A percentile compares a stretch with the other conserved stretches of the same genome.
Conservation (phyloP, 2,888 invertebrate species). For the Diplolepis rosae region DNA sequence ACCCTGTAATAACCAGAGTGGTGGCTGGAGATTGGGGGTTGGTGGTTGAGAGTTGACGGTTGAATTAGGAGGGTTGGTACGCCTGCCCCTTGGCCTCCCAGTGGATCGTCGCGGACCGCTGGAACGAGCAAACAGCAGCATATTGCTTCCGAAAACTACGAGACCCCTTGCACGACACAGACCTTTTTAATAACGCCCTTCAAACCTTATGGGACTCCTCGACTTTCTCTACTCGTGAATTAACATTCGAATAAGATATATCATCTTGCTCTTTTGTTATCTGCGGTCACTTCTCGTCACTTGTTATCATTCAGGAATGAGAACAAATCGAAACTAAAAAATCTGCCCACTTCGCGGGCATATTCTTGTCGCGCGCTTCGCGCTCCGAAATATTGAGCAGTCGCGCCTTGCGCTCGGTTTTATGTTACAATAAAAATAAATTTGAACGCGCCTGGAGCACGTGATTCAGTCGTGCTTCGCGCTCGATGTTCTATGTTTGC, state of each 20-base stretch:
- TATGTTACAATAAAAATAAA: no score
- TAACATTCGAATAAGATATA: neutral
- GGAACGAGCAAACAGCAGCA: constrained; percentile 56
- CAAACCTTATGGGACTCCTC: constrained; percentile 43
- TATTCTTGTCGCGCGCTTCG: no score
- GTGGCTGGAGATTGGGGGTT: constrained; percentile 44
- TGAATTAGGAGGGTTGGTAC: constrained; percentile 53
- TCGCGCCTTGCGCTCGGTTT: no score
- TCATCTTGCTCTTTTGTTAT: neutral
- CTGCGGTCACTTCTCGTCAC: neutral
- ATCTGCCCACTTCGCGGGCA: no score
- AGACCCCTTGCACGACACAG: constrained; percentile 46
- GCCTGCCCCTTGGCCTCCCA: constrained; percentile 19
- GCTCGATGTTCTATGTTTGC: no score
- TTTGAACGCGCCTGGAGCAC: no score
- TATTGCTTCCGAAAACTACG: constrained; percentile 64
- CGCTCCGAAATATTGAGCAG: no score
- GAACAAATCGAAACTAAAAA: no score
- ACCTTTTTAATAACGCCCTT: constrained; percentile 68
- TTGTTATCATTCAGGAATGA: no score
- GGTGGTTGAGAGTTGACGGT: constrained; percentile 47
- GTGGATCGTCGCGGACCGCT: constrained; percentile 34
- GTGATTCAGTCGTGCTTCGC: no score
- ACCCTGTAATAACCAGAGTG: constrained; percentile 64
- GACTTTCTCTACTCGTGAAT: neutral